A percentile compares a stretch with the other conserved stretches of the same genome.
These are phyloP conservation scores for Macquaria australasica DNA, from an alignment of 2,113 vertebrate species.

Conservation along the genomic window DNA sequence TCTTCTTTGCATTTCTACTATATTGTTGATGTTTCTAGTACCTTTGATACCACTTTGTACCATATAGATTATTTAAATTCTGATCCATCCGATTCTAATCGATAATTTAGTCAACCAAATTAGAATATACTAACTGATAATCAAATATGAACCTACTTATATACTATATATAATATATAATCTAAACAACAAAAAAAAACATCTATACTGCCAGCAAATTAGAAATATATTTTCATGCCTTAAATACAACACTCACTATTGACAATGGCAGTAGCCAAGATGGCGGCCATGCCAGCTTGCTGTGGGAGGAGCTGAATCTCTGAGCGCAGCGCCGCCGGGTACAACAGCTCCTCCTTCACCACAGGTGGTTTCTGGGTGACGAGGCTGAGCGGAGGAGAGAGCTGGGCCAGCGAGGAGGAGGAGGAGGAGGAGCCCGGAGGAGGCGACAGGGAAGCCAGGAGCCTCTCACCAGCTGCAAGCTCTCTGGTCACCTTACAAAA, in stretches of 20 bases:
- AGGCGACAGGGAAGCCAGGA: constrained; percentile 76
- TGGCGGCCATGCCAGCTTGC: constrained; percentile 97
- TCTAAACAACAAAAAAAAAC: neutral
- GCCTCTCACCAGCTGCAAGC: constrained; percentile 79
- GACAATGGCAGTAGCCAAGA: constrained; percentile 94
- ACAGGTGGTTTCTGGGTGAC: constrained; percentile 55
- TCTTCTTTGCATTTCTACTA: neutral
- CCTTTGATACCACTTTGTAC: neutral
- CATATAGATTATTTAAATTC: neutral
- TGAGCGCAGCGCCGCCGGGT: constrained; percentile 80
- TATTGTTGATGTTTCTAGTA: neutral
- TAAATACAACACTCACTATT: constrained; percentile 90
- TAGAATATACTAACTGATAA: too few species aligned
- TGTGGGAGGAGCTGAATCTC: constrained; percentile 98
- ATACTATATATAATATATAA: neutral
- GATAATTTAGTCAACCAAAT: neutral
- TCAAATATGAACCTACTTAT: neutral
- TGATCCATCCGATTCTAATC: neutral
- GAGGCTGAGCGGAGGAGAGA: constrained; percentile 69
- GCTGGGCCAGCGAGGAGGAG: constrained; percentile 58
- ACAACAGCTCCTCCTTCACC: constrained; percentile 83
- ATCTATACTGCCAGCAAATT: neutral
- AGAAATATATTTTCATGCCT: neutral
- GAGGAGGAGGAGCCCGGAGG: constrained; percentile 63
- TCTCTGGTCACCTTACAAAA: constrained; percentile 90